Percentiles rank a stretch among this genome's conserved stretches.
Conservation (phyloP, 1,140 invertebrate species). For the Drosophila gunungcola region DNA sequence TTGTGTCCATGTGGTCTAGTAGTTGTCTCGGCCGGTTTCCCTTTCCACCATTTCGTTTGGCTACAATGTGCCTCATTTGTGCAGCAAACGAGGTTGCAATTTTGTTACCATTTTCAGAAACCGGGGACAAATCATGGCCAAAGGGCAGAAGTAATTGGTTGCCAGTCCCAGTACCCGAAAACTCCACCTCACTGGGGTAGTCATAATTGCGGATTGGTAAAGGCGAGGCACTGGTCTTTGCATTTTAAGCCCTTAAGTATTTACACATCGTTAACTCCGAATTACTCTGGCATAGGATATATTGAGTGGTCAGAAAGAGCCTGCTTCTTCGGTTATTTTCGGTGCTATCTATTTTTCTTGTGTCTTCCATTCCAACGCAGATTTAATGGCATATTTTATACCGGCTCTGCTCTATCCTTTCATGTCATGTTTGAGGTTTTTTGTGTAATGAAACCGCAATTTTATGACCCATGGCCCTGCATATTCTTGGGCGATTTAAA, state of each 20-base stretch:
- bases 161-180: slow-evolving; percentile 6
- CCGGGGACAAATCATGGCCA: slow-evolving; percentile 70
- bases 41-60: slow-evolving; percentile 15
- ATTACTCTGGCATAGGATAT: slow-evolving; percentile 51
- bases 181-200: slow-evolving; percentile 25
- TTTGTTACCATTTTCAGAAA: slow-evolving; percentile 50
- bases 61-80: slow-evolving; percentile 78
- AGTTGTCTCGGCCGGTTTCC: slow-evolving; percentile 36
- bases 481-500: slow-evolving; percentile 79
- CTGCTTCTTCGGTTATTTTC: slow-evolving; percentile 3
- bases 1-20: slow-evolving; percentile 48
- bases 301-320: slow-evolving; percentile 31
- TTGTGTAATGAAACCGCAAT: slow-evolving; percentile 63
- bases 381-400: slow-evolving; percentile 34
- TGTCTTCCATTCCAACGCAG: slow-evolving; percentile 8
- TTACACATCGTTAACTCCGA: slow-evolving; percentile 81
- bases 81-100: slow-evolving; percentile 66
- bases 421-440: slow-evolving; percentile 38
- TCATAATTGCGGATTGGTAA: slow-evolving; percentile 76
- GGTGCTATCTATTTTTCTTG: slow-evolving; percentile 26
- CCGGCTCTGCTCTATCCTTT: slow-evolving; percentile 21
- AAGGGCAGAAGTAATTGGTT: slow-evolving; percentile 54
- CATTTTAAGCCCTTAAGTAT: slow-evolving; percentile 72
- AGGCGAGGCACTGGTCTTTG: slow-evolving; percentile 22
- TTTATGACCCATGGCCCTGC: slow-evolving; percentile 75